These are phyloP conservation scores for Drosophila falleni DNA, from an alignment of 2,888 invertebrate genomes.

Conservation along the genomic window DNA sequence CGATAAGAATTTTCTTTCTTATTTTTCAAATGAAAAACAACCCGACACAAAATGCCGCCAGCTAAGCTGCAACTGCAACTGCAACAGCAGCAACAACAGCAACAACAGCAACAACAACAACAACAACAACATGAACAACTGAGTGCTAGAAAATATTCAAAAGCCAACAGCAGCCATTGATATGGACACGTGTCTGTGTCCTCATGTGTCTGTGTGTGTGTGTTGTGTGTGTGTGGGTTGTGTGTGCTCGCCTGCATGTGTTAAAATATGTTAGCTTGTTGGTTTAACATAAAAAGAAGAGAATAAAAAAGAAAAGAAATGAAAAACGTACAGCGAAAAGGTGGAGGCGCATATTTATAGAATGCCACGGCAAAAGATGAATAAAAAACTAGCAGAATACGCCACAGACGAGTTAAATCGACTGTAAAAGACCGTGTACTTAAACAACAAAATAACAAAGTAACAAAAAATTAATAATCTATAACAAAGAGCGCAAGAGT, in stretches of 20 bases:
- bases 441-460: no score
- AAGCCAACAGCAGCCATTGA: conserved; percentile 69
- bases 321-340: conserved; percentile 63
- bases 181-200: conserved; percentile 69
- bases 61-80: conserved; percentile 63
- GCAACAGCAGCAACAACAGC: conserved; percentile 32
- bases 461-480: no score
- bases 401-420: not conserved
- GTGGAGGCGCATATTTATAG: conserved; percentile 74
- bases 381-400: conserved; percentile 4
- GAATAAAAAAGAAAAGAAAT: conserved; percentile 14
- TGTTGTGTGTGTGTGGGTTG: conserved; percentile 30
- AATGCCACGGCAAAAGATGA: conserved; percentile 43
- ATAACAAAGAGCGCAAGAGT: no score
- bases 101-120: conserved; percentile 21
- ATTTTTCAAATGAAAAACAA: conserved; percentile 78
- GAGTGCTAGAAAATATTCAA: conserved; percentile 71
- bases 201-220: conserved; percentile 19
- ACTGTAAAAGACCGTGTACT: not conserved
- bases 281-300: conserved; percentile 72
- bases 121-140: conserved; percentile 13
- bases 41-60: conserved; percentile 69
- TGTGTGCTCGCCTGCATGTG: conserved; percentile 62
- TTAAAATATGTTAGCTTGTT: conserved; percentile 81
- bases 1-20: conserved; percentile 81